A percentile compares a stretch with the other conserved stretches of the same genome.
Evolutionary conservation across 1,140 invertebrate species (phyloP).

Genomic region (Drosophila littoralis): DNA sequence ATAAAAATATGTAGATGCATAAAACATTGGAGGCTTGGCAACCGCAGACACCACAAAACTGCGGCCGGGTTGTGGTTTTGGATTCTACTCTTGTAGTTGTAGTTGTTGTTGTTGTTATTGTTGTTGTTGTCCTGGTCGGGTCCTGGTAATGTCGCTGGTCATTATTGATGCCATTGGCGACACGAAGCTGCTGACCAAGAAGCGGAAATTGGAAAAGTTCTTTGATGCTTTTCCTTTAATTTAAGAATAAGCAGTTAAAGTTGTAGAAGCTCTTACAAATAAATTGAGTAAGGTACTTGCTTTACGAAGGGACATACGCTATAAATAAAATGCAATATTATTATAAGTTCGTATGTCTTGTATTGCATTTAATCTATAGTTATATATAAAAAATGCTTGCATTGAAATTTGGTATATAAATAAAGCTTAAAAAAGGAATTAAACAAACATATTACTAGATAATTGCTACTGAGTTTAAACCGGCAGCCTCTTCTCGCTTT

Average conservation of each 20-base stretch:
- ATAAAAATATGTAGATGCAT: conserved; percentile 51
- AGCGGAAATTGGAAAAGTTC: conserved; percentile 78
- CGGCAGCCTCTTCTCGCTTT: no score
- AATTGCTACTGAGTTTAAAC: no score
- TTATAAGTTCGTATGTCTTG: no score
- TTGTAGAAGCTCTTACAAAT: background rate
- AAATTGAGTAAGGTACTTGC: background rate
- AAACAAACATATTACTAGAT: no score
- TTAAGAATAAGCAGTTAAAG: background rate
- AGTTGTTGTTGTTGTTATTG: conserved; percentile 15
- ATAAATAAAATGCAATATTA: no score
- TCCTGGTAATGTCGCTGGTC: conserved; percentile 51
- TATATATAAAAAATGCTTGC: no score
- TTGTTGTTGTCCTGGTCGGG: conserved; percentile 17
- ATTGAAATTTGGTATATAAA: no score
- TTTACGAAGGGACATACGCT: no score
- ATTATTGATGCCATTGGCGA: conserved; percentile 60
- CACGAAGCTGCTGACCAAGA: conserved; percentile 42
- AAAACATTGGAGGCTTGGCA: conserved; percentile 53
- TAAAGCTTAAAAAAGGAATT: no score
- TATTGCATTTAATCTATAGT: no score
- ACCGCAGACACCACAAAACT: conserved; percentile 62
- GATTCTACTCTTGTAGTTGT: conserved; percentile 24
- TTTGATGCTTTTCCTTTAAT: conserved; percentile 4
- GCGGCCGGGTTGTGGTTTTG: conserved; percentile 49